phyloP scores from a whole-genome alignment of 2,888 invertebrate species.

The Ashinkailepas kermadecensis region DNA sequence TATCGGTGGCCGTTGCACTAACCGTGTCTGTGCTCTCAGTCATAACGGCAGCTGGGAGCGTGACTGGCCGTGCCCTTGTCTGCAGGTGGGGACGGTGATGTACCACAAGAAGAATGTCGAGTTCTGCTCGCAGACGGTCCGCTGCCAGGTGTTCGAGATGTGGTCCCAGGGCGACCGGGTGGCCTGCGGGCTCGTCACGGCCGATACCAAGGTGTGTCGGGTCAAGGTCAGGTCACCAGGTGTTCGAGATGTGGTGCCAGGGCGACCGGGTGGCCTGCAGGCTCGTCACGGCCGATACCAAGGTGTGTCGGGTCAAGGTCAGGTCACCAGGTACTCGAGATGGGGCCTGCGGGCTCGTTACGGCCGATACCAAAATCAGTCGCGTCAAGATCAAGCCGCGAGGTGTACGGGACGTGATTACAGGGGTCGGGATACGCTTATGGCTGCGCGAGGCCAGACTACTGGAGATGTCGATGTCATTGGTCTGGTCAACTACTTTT shows the following conservation, averaged over 20 bases:
- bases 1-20: no score
- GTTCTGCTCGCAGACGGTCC: conserved; percentile 56
- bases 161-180: conserved; percentile 93
- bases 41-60: no score
- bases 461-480: no score
- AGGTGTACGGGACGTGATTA: no score
- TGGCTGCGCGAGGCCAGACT: no score
- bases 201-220: conserved; percentile 71
- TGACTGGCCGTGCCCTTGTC: conserved; percentile 18
- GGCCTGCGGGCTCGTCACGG: conserved; percentile 87
- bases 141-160: conserved; percentile 72
- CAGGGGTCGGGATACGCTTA: no score
- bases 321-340: no score
- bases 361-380: not conserved
- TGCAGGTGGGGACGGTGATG: conserved; percentile 78
- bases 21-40: no score
- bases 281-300: conserved; percentile 45
- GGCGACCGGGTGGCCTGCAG: conserved; percentile 65
- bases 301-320: conserved; percentile 47
- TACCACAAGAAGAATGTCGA: conserved; percentile 92
- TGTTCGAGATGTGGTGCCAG: conserved; percentile 52
- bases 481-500: no score
- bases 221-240: no score
- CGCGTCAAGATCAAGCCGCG: not conserved
- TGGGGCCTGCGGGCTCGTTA: no score